These are phyloP conservation scores for Tetragonula clypearis DNA, from an alignment of 1,140 invertebrate genomes.

Conservation along the genomic window DNA sequence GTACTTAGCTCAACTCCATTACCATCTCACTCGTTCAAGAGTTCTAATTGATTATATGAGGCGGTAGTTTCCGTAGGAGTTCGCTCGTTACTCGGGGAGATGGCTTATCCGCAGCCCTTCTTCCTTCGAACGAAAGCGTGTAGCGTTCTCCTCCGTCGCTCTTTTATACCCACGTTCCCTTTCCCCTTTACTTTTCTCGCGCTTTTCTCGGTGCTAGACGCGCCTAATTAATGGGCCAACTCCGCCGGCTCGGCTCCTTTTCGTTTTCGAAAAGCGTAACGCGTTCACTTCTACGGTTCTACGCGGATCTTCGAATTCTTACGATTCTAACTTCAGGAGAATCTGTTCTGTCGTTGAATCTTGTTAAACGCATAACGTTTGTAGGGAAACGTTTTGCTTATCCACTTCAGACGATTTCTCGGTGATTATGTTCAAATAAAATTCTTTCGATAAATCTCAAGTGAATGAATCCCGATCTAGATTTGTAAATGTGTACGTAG, in stretches of 20 bases:
- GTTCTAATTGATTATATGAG: constrained; percentile 77
- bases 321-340: neutral
- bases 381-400: too few relatives aligned
- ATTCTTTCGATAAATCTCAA: too few relatives aligned
- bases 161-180: constrained; percentile 31
- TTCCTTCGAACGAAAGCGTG: constrained; percentile 43
- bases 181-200: constrained; percentile 37
- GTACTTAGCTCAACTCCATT: constrained; percentile 74
- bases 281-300: neutral
- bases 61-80: constrained; percentile 68
- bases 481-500: too few relatives aligned
- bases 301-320: neutral
- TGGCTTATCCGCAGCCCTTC: constrained; percentile 57
- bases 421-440: too few relatives aligned
- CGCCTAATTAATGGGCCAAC: constrained; percentile 29
- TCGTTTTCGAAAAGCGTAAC: neutral
- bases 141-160: constrained; percentile 36
- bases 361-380: neutral
- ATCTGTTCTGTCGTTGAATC: neutral
- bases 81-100: constrained; percentile 64
- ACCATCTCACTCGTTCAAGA: constrained; percentile 73
- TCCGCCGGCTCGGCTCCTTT: neutral
- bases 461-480: too few relatives aligned
- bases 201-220: neutral
- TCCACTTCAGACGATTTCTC: too few relatives aligned